phyloP scores from a whole-genome alignment of 2,113 vertebrate genomes.

The Lonchura striata region DNA sequence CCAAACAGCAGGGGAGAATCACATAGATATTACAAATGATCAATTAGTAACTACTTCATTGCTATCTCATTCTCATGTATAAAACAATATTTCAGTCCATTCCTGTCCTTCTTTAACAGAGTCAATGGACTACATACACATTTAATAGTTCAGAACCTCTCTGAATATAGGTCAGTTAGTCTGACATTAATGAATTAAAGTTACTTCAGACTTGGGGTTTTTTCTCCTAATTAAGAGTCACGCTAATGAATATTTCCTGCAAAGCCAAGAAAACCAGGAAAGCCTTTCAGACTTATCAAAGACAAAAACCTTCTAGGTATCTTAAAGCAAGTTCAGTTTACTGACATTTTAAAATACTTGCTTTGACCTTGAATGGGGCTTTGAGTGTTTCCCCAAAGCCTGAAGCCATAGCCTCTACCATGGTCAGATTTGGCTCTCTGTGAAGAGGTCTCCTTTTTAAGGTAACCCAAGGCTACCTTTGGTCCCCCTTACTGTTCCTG shows the following conservation, averaged over 20 bases:
- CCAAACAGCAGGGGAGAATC: background rate
- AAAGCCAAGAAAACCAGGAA: background rate
- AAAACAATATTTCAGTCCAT: background rate
- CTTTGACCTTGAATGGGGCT: background rate
- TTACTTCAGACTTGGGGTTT: accelerated
- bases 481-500: background rate
- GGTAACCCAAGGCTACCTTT: background rate
- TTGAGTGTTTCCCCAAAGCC: background rate
- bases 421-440: accelerated
- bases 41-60: background rate
- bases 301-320: background rate
- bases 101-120: background rate
- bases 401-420: background rate
- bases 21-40: background rate
- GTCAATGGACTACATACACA: background rate
- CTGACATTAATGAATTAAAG: background rate
- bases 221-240: background rate
- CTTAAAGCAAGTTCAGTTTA: background rate
- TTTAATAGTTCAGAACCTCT: background rate
- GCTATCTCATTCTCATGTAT: background rate
- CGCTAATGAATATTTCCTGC: background rate
- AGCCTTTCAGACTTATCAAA: background rate
- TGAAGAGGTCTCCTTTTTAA: background rate
- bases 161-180: background rate
- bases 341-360: background rate